Evolutionary conservation across 2,888 invertebrate genomes (phyloP), one percentile per base, ranked within the genome.

Genomic region (Drymonia ruficornis): DNA sequence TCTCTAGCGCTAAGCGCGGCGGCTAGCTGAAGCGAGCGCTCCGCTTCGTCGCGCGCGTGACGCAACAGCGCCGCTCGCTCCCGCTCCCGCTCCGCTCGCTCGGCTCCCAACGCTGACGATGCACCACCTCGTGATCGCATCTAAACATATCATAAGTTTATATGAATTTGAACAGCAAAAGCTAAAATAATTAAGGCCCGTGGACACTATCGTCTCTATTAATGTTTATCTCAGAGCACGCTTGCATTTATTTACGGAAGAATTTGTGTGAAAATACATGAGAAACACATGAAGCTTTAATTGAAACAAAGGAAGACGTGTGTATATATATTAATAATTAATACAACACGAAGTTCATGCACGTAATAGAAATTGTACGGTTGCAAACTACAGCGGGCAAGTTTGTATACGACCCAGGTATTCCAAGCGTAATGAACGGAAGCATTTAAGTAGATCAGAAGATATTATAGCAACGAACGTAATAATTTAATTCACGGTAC

Each of bases 41-140:
- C 98, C 0, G 98, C 97, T 76, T 98, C 98, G 78, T 98, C 98
- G 42, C 97, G 93, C 0, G 98, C 98, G 80, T 97, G 97, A 70
- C 97, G 95, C 53, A 98, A 87, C 56, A 98, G 91, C 64, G 97
- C 97, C 94, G 98, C 98, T 51, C 98, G 95, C 85, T 98, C 98
- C 13, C 97, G 93, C 80, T 98, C 98, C 1, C 97, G 93, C 76
- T 97, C 97, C 12, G 94, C 94, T 65, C 85, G 93, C 72, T 91
- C 94, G 66, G 81, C 94, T 74, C 90, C 94, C 70, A 84, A 82
- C 64, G 78, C 96, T 93, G 93, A 98, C 94, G 87, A 96, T 94
- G 89, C 98, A 94, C 83, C 97, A 90, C 94, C 98, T 95, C 89
- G 96, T 91, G 95, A 97, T 80, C 93, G 86, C 93, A 93, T 93